Percentiles rank a stretch among this genome's conserved stretches.
phyloP scores from a whole-genome alignment of 1,140 invertebrate genomes.

The Anoplophora glabripennis region DNA sequence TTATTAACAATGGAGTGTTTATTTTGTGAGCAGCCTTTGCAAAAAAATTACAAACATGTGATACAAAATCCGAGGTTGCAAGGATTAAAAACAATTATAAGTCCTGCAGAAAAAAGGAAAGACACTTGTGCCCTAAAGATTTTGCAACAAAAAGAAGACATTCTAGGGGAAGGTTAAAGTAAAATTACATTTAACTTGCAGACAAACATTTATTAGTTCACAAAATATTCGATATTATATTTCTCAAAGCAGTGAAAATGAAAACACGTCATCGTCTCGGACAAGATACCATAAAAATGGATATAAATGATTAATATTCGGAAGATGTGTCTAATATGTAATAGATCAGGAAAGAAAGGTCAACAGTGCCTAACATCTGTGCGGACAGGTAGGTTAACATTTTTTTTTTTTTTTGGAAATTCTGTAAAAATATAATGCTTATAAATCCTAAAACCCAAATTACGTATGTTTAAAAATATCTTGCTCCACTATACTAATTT shows the following conservation, averaged over 20 bases:
- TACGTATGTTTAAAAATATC: too few relatives aligned
- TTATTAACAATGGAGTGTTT: too few relatives aligned
- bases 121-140: neutral
- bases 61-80: neutral
- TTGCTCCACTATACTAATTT: too few relatives aligned
- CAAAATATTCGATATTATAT: neutral
- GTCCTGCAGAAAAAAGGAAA: neutral
- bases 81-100: neutral
- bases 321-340: neutral
- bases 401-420: too few relatives aligned
- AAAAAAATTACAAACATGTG: neutral
- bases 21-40: neutral
- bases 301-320: too few relatives aligned
- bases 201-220: neutral
- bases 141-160: neutral
- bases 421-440: too few relatives aligned
- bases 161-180: neutral
- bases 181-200: neutral
- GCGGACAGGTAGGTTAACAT: too few relatives aligned
- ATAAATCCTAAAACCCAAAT: too few relatives aligned
- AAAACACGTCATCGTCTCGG: neutral
- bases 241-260: neutral
- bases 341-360: neutral
- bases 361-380: neutral
- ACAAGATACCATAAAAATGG: neutral